Evolutionary conservation across 2,113 vertebrate genomes (phyloP).

Genomic region (Cheilinus undulatus): DNA sequence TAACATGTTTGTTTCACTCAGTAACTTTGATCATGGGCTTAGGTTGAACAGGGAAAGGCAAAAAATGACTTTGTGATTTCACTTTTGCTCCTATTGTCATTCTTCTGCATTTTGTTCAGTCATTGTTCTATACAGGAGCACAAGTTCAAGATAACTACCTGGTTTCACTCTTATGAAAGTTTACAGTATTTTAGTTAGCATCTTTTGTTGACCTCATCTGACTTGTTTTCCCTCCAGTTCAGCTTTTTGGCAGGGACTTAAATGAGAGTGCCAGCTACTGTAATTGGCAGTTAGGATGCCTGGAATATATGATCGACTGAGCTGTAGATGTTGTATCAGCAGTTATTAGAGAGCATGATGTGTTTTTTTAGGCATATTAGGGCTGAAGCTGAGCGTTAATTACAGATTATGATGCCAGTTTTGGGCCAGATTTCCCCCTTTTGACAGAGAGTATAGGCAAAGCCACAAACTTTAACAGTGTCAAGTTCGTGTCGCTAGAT

Average conservation of each 20-base stretch:
- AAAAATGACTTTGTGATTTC: neutral
- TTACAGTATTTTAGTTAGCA: slow-evolving; percentile 28
- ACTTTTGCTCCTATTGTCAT: slow-evolving; percentile 16
- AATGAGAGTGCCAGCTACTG: slow-evolving; percentile 10
- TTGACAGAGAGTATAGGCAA: too few species aligned
- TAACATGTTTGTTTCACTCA: slow-evolving; percentile 33
- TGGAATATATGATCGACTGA: slow-evolving; percentile 1
- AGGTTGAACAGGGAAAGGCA: neutral
- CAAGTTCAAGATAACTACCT: too few species aligned
- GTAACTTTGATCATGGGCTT: slow-evolving; percentile 33
- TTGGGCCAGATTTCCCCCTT: too few species aligned
- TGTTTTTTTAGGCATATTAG: too few species aligned
- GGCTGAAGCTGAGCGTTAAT: too few species aligned
- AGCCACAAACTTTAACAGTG: too few species aligned
- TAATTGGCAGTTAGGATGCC: slow-evolving; percentile 5
- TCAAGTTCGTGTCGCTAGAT: too few species aligned
- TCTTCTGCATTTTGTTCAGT: slow-evolving; percentile 20
- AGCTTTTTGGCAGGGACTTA: slow-evolving; percentile 21
- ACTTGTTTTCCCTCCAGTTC: slow-evolving; percentile 41
- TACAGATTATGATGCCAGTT: too few species aligned
- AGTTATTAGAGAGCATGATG: neutral
- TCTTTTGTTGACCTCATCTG: slow-evolving; percentile 16
- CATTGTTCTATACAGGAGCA: too few species aligned
- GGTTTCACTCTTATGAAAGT: slow-evolving; percentile 50
- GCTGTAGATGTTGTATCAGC: slow-evolving; percentile 3